Percentiles rank a stretch among this genome's conserved stretches.
Conservation (phyloP, 2,113 vertebrate species). For the Telmatochromis sp. region DNA sequence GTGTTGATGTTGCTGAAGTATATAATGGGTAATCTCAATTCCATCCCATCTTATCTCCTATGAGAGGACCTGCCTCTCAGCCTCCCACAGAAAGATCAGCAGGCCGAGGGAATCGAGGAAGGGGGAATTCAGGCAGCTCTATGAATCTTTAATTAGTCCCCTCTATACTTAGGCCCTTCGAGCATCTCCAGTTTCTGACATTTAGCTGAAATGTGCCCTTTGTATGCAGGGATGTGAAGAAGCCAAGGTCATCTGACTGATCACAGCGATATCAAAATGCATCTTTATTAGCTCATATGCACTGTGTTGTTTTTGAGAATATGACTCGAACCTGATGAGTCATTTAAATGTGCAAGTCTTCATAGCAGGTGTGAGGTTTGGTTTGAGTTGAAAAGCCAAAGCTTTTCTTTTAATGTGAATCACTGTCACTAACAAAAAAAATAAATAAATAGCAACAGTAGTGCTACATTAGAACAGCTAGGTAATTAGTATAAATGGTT, state of each 20-base stretch:
- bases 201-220: conserved; percentile 71
- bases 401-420: neutral
- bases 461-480: neutral
- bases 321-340: neutral
- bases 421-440: neutral
- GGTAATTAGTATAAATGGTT: conserved; percentile 28
- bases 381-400: neutral
- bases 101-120: conserved; percentile 13
- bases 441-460: neutral
- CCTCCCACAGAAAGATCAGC: conserved; percentile 56
- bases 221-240: conserved; percentile 29
- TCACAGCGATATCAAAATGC: conserved; percentile 26
- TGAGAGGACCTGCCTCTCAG: conserved; percentile 37
- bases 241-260: conserved; percentile 55
- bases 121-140: conserved; percentile 47
- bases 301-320: neutral
- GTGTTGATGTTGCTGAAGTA: conserved; percentile 22
- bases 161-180: conserved; percentile 64
- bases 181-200: conserved; percentile 71
- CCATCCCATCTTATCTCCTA: conserved; percentile 26
- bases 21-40: conserved; percentile 39
- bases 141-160: conserved; percentile 75
- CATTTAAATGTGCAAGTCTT: neutral
- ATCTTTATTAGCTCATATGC: neutral
- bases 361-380: neutral